Evolutionary conservation across 2,797 vertebrate species (phyloP).

Genomic region (Champsocephalus esox): DNA sequence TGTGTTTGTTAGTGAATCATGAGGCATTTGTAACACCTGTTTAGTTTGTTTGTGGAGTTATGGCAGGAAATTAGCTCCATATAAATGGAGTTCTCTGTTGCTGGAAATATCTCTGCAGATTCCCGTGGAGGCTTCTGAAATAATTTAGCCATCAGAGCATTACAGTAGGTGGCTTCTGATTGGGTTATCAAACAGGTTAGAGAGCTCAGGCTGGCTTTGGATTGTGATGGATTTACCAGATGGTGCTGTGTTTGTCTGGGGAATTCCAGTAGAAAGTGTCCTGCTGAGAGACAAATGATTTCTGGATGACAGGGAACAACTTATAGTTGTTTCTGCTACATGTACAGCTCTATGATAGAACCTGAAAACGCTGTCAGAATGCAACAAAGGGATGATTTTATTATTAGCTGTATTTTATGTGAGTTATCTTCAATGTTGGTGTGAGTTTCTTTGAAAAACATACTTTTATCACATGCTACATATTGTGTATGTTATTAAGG

Average conservation of each 20-base stretch:
- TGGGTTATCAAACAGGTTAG: constrained; percentile 36
- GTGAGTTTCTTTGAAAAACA: constrained; percentile 13
- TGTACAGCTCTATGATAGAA: background rate
- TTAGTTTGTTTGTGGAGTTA: too few relatives aligned
- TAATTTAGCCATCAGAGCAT: constrained; percentile 28
- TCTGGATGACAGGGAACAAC: constrained; percentile 45
- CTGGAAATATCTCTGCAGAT: constrained; percentile 8
- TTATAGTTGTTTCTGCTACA: constrained; percentile 37
- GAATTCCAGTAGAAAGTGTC: constrained; percentile 30
- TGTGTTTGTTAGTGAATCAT: too few relatives aligned
- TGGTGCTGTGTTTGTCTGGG: constrained; percentile 60
- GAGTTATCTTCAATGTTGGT: background rate
- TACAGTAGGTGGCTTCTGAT: constrained; percentile 22
- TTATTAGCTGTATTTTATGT: background rate
- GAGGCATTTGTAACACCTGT: too few relatives aligned
- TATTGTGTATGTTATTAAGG: constrained; percentile 1
- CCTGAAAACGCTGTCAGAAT: constrained; percentile 7
- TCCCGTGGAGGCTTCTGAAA: constrained; percentile 26
- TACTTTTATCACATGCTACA: constrained; percentile 2
- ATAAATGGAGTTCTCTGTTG: background rate
- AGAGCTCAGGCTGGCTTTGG: constrained; percentile 38
- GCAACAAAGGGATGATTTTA: background rate
- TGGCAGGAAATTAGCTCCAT: too few relatives aligned
- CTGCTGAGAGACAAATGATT: constrained; percentile 46
- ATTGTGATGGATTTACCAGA: constrained; percentile 58